Conservation (phyloP, 2,797 vertebrate species). For the Aldrovandia affinis region DNA sequence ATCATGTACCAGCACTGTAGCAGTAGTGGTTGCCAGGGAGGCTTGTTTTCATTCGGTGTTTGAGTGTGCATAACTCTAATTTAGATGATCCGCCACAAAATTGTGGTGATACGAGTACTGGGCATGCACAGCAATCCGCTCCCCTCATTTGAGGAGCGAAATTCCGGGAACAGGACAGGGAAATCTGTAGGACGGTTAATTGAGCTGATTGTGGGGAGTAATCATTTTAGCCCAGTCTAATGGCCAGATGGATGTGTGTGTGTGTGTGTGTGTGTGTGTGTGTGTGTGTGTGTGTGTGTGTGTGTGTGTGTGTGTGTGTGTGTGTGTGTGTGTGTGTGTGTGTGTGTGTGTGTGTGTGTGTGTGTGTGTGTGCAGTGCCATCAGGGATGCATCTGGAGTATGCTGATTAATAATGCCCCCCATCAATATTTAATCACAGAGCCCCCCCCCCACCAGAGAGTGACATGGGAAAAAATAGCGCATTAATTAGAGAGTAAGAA, state of each 20-base stretch:
- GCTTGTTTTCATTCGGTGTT: conserved; percentile 4
- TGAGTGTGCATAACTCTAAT: not conserved
- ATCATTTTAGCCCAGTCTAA: conserved; percentile 24
- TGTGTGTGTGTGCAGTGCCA: conserved; percentile 15
- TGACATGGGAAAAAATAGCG: conserved; percentile 24
- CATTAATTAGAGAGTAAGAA: conserved; percentile 41
- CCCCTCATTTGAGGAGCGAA: conserved; percentile 53
- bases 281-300: conserved; percentile 25
- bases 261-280: conserved; percentile 18
- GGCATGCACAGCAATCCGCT: conserved; percentile 47
- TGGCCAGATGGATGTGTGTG: conserved; percentile 33
- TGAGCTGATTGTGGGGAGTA: conserved; percentile 25
- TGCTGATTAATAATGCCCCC: conserved; percentile 2
- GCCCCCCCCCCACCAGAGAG: conserved; percentile 31
- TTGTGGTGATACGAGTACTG: conserved; percentile 41
- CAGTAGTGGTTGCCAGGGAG: not conserved
- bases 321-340: conserved; percentile 17
- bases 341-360: conserved; percentile 1
- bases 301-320: not conserved
- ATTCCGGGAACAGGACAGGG: conserved; percentile 36
- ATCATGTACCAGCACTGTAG: too few relatives aligned
- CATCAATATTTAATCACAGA: conserved; percentile 2
- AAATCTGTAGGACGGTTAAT: conserved; percentile 36
- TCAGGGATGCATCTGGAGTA: not conserved
- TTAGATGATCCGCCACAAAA: too few relatives aligned